Conservation (phyloP, 2,888 invertebrate genomes). For the Lagria hirta region DNA sequence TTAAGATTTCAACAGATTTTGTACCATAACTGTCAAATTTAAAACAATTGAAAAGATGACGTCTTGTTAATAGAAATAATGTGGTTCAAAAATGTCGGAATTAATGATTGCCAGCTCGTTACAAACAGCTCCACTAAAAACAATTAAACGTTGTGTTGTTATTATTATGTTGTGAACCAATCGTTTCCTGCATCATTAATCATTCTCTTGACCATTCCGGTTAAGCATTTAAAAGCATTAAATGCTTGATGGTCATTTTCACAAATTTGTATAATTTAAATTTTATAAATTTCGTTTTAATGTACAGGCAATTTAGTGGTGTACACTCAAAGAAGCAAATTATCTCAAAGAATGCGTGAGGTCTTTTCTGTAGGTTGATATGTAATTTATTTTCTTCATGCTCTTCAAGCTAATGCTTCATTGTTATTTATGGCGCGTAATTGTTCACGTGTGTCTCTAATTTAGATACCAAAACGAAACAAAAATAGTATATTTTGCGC, state of each 20-base stretch:
- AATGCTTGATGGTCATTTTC: constrained; percentile 19
- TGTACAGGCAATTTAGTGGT: constrained; percentile 33
- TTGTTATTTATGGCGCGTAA: constrained; percentile 37
- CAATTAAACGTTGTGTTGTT: constrained; percentile 25
- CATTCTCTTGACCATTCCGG: constrained; percentile 33
- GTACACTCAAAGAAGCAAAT: constrained; percentile 28
- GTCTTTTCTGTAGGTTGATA: constrained; percentile 30
- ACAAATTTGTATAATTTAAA: constrained; percentile 28
- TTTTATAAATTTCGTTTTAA: constrained; percentile 37
- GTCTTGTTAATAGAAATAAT: no score
- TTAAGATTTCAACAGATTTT: no score
- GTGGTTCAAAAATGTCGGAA: no score
- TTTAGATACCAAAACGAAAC: constrained; percentile 5
- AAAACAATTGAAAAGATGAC: no score
- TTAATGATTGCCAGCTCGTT: no score
- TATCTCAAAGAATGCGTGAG: constrained; percentile 39
- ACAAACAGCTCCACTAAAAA: no score
- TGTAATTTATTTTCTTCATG: constrained; percentile 39
- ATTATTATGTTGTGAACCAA: constrained; percentile 36
- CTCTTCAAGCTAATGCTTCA: constrained; percentile 32
- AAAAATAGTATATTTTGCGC: constrained; percentile 5
- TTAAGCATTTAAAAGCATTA: constrained; percentile 12
- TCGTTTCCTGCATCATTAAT: constrained; percentile 51
- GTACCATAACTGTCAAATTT: no score
- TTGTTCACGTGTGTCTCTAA: constrained; percentile 22